Base-by-base conservation (phyloP, 2,797 vertebrate species). In the Mormyrus proboscirostris region DNA sequence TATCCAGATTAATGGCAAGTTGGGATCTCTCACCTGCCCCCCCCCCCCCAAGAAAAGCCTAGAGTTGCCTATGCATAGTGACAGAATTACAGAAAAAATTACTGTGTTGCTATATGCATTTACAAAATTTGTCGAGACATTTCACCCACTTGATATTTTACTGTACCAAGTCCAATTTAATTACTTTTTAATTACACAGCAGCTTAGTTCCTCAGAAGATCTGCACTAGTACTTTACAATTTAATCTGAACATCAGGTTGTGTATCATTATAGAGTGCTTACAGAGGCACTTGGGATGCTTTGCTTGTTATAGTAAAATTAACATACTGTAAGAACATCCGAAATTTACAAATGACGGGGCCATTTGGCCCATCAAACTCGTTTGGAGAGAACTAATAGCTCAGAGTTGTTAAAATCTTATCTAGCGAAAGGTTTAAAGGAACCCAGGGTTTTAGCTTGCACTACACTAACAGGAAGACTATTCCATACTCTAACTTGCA, bases 401-500 rank as follows among this genome's bases (percentile, higher is more conserved):
- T 49, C 7, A 8, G 7, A 49, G 47, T 49, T 49, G 8, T 49
- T 49, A 49, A 49, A 49, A 49, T 8, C 47, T 49, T 49, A 49
- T 8, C 47, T 49, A 49, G 47, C 8, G 7, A 49, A 29, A 29
- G 29, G 29, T 49, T 49, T 49, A 49, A 38, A 8, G 8, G 47
- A 49, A 49, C 7, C 47, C 47, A 49, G 7, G 12, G 12, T 53
- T 53, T 53, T 53, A 53, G 10, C 12, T 53, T 53, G 1, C 47
- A 7, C 47, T 49, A 49, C 47, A 49, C 7, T 49, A 49, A 8
- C 47, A 49, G 47, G 47, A 49, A 49, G 47, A 49, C 1, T 49
- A 49, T 49, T 49, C 47, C 47, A 49, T 49, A 49, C 47, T 47
- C 47, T 49, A 49, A 65, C 16, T 92, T 59, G 93, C 92, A 99